phyloP scores from a whole-genome alignment of 2,797 vertebrate species.

The Dipus sagitta region DNA sequence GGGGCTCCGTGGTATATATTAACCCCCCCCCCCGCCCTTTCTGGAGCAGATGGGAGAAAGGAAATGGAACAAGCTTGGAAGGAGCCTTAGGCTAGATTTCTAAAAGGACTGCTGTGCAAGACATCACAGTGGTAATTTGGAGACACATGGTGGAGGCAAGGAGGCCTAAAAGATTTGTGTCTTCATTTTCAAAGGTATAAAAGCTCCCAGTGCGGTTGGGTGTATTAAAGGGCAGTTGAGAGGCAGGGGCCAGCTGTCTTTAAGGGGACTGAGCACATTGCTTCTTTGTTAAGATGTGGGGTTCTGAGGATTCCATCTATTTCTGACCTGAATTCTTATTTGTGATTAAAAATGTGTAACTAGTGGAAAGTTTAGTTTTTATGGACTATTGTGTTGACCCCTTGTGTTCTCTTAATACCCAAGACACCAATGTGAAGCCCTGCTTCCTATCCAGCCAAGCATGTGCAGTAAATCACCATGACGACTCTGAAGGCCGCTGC shows the following conservation, averaged over 20 bases:
- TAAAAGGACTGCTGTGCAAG: not conserved
- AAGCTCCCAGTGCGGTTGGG: not conserved
- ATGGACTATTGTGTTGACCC: constrained; percentile 53
- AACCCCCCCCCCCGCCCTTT: not conserved
- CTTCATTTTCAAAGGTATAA: not conserved
- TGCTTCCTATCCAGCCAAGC: constrained; percentile 44
- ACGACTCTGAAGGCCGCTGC: not conserved
- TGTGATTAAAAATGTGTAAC: constrained; percentile 26
- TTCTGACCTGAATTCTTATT: constrained; percentile 42
- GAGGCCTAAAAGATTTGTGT: not conserved
- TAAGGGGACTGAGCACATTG: not conserved
- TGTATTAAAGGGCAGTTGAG: not conserved
- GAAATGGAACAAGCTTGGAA: constrained; percentile 21
- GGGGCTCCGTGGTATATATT: not conserved
- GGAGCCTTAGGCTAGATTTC: constrained; percentile 37
- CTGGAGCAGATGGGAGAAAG: constrained; percentile 44
- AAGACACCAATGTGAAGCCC: constrained; percentile 39
- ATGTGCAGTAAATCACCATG: constrained; percentile 54
- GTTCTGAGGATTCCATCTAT: constrained; percentile 8
- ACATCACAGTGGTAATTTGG: not conserved
- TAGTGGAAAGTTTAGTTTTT: constrained; percentile 50
- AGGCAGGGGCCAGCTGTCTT: constrained; percentile 1
- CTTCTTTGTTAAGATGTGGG: not conserved
- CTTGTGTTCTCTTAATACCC: constrained; percentile 2
- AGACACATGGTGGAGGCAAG: constrained; percentile 51